Conservation (phyloP, 1,140 invertebrate species). For the Lepidostoma basale region DNA sequence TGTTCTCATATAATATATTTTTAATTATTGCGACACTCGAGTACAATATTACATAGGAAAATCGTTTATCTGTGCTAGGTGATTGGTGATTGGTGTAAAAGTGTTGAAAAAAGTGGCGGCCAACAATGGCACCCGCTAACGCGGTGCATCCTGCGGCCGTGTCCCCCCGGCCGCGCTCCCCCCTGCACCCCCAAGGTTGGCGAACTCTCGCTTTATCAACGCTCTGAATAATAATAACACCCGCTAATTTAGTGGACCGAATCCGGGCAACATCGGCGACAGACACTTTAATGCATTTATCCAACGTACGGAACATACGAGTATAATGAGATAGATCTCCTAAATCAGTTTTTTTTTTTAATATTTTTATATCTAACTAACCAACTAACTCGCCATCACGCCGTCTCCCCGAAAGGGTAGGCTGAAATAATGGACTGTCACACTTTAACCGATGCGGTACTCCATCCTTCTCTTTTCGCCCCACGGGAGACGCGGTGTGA, state of each 20-base stretch:
- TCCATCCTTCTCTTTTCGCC: too few species aligned
- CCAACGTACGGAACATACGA: too few species aligned
- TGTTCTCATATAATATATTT: neutral
- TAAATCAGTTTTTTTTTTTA: neutral
- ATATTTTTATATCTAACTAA: too few species aligned
- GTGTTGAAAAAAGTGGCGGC: conserved; percentile 3
- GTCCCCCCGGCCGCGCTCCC: too few species aligned
- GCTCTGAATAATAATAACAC: conserved; percentile 9
- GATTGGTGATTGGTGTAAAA: neutral
- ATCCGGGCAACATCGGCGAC: conserved; percentile 7
- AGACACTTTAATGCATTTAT: neutral
- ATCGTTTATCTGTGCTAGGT: neutral
- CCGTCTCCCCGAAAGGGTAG: neutral
- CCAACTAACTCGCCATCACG: too few species aligned
- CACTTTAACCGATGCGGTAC: too few species aligned
- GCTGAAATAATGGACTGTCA: too few species aligned
- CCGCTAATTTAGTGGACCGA: conserved; percentile 26
- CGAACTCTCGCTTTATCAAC: conserved; percentile 33
- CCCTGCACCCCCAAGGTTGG: conserved; percentile 23
- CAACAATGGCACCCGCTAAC: conserved; percentile 36
- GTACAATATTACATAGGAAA: neutral
- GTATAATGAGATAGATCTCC: neutral
- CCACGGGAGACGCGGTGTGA: too few species aligned
- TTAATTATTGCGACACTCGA: neutral
- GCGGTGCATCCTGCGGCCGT: conserved; percentile 38